phyloP scores from a whole-genome alignment of 2,797 vertebrate genomes.

The Oceanodroma leucorhoa region DNA sequence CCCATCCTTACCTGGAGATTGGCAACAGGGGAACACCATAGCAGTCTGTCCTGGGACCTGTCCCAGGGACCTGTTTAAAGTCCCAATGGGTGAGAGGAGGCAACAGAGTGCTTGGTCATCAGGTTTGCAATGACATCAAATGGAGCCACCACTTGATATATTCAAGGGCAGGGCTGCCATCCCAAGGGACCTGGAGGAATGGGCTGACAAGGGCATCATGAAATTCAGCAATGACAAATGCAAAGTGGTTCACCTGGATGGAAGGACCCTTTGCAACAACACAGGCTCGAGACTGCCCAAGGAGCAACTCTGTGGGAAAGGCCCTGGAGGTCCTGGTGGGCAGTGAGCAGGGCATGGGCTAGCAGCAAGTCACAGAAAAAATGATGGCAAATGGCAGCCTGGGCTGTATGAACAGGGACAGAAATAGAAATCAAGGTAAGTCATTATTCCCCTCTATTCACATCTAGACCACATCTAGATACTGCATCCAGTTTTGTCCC shows the following conservation, averaged over 20 bases:
- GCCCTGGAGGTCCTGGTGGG: not conserved
- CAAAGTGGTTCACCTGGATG: not conserved
- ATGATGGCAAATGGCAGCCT: not conserved
- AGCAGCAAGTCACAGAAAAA: not conserved
- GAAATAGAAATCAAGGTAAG: not conserved
- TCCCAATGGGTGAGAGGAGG: not conserved
- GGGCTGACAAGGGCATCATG: not conserved
- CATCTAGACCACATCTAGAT: not conserved
- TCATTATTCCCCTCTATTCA: not conserved
- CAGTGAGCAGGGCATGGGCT: not conserved
- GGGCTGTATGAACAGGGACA: not conserved
- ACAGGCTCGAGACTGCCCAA: not conserved
- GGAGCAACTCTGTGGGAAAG: not conserved
- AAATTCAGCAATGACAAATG: not conserved
- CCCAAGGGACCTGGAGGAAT: not conserved
- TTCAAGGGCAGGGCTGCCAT: not conserved
- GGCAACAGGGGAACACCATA: not conserved
- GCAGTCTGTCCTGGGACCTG: not conserved
- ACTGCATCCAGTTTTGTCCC: not conserved
- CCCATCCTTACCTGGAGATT: not conserved
- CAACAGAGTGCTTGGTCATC: not conserved
- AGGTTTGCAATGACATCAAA: not conserved
- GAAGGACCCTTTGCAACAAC: not conserved
- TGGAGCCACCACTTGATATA: not conserved
- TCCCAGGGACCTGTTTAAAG: not conserved